A percentile compares a stretch with the other conserved stretches of the same genome.
phyloP scores from a whole-genome alignment of 2,888 invertebrate species.

The Heliconius aoede region DNA sequence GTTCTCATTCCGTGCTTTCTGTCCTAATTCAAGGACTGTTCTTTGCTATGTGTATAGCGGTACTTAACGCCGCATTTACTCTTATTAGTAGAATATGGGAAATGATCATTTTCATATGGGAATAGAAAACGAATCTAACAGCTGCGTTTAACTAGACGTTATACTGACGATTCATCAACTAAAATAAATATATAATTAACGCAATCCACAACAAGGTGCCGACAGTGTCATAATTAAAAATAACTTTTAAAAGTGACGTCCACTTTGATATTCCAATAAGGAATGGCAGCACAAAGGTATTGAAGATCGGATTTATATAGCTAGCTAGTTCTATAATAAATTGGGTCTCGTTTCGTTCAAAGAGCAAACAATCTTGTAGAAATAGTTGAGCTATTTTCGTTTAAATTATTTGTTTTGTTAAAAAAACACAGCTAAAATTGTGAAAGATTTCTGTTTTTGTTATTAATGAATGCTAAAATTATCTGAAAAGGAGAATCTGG shows the following conservation, averaged over 20 bases:
- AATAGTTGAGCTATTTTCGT: not conserved
- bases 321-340: constrained; percentile 35
- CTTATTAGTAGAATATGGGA: not conserved
- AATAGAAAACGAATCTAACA: not conserved
- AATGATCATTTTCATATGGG: not conserved
- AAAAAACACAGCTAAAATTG: not conserved
- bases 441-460: not conserved
- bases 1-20: too few relatives aligned
- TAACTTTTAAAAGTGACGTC: constrained; percentile 15
- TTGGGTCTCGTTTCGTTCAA: constrained; percentile 20
- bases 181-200: not conserved
- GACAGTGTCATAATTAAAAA: not conserved
- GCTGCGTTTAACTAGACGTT: too few relatives aligned
- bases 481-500: too few relatives aligned
- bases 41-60: not conserved
- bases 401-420: not conserved
- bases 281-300: constrained; percentile 7
- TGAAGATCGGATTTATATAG: constrained; percentile 24
- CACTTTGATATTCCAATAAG: constrained; percentile 20
- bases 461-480: too few relatives aligned
- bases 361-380: constrained; percentile 16
- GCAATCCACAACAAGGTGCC: not conserved
- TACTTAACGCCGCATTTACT: not conserved
- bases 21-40: not conserved
- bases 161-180: not conserved